These are phyloP conservation scores for Sphaerophoria taeniata DNA, from an alignment of 2,888 invertebrate genomes.

Conservation along the genomic window DNA sequence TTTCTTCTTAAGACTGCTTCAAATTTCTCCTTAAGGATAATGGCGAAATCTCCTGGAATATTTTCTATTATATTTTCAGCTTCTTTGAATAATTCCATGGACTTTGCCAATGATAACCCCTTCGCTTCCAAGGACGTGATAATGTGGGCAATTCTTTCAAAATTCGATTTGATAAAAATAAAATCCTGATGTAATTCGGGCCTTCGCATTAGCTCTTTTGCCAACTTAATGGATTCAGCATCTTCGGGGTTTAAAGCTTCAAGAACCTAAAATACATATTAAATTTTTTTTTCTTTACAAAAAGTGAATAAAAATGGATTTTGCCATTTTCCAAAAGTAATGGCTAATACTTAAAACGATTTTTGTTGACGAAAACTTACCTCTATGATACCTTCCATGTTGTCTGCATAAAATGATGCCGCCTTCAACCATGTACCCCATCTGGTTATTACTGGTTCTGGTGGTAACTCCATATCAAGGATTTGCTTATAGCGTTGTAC, in stretches of 20 bases:
- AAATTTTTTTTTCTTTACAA: not conserved
- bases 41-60: conserved; percentile 8
- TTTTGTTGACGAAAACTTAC: conserved; percentile 41
- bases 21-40: conserved; percentile 18
- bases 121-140: conserved; percentile 43
- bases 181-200: conserved; percentile 10
- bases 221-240: conserved; percentile 41
- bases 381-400: conserved; percentile 60
- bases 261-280: conserved; percentile 35
- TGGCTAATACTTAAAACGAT: not conserved
- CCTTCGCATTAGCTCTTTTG: conserved; percentile 38
- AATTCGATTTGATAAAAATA: conserved; percentile 39
- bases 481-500: conserved; percentile 46
- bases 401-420: conserved; percentile 57
- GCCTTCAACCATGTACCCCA: conserved; percentile 66
- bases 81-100: conserved; percentile 53
- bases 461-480: conserved; percentile 53
- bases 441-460: conserved; percentile 58
- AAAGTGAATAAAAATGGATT: too few relatives aligned
- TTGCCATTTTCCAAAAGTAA: too few relatives aligned
- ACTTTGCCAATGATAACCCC: conserved; percentile 34
- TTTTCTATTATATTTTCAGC: conserved; percentile 42
- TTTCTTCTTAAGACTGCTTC: conserved; percentile 36
- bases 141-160: conserved; percentile 27
- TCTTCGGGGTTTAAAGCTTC: conserved; percentile 43